Evolutionary conservation across 2,888 invertebrate species (phyloP), one percentile per base, ranked within the genome.

Genomic region (Orchesella flavescens): DNA sequence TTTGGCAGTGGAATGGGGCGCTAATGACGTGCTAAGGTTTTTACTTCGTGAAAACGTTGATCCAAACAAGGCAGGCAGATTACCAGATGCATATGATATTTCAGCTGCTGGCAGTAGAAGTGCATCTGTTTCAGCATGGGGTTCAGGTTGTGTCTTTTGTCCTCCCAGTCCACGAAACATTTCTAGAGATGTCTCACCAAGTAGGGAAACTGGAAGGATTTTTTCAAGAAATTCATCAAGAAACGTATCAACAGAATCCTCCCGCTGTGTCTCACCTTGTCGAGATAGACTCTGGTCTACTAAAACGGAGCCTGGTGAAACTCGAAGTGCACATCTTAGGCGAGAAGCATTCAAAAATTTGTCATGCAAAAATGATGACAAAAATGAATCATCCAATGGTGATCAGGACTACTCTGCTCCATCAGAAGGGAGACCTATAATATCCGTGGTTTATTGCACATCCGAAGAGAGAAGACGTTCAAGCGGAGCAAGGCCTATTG

Each of bases 21-120:
- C 93, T 19, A 89, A 91, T 49, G 92, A 92, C 86, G 92, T 92
- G 17, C 90, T 92, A 4, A 89, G 91, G 46, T 90, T 92, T 34
- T 90, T 93, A 59, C 91, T 93, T 65, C 91, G 91, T 84, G 91
- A 91, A 88, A 91, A 92, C 49, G 90, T 92, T 75, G 92, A 93
- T 87, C 92, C 93, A 1, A 93, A 93, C 89, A 91, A 91, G 82
- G 91, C 92, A 0, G 92, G 92, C 0, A 87, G 90, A 17, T 87
- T 89, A 13, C 89, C 89, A 53, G 88, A 87, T 57, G 87, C 86
- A 10, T 88, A 88, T 71, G 88, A 88, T 68, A 88, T 88, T 57
- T 88, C 88, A 4, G 88, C 85, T 63, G 88, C 88, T 9, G 88
- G 88, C 23, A 87, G 87, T 79, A 83, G 88, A 63, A 89, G 88